phyloP scores from a whole-genome alignment of 1,140 invertebrate species.

The Cydia fagiglandana region DNA sequence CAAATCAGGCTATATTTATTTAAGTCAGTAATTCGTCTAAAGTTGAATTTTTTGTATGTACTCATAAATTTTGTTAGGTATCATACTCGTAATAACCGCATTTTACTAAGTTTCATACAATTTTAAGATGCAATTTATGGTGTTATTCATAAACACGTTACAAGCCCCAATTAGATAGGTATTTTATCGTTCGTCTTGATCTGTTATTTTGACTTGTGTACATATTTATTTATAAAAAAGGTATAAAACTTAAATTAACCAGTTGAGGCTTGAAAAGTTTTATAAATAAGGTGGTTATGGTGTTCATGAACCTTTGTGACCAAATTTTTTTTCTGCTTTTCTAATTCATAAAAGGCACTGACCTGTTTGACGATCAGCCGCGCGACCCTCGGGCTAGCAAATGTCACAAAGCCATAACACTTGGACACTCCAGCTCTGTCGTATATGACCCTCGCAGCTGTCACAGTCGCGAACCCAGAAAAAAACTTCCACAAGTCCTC shows the following conservation, averaged over 20 bases:
- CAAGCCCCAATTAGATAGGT: too few relatives aligned
- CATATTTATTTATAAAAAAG: too few relatives aligned
- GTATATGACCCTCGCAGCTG: slow-evolving; percentile 95
- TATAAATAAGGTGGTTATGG: background rate
- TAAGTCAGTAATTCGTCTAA: too few relatives aligned
- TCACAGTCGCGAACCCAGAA: slow-evolving; percentile 93
- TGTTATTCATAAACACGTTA: too few relatives aligned
- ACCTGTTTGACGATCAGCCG: slow-evolving; percentile 77
- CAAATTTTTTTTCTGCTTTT: background rate
- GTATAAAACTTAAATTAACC: too few relatives aligned
- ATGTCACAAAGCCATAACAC: slow-evolving; percentile 97
- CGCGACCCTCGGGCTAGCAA: slow-evolving; percentile 81
- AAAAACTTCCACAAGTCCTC: slow-evolving; percentile 90
- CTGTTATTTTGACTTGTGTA: too few relatives aligned
- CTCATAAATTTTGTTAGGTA: too few relatives aligned
- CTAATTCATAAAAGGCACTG: slow-evolving; percentile 3
- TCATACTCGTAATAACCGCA: too few relatives aligned
- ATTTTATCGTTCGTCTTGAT: too few relatives aligned
- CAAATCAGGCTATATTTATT: too few relatives aligned
- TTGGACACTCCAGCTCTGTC: slow-evolving; percentile 96
- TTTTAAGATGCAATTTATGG: background rate
- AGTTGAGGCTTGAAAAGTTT: too few relatives aligned
- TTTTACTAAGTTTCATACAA: background rate
- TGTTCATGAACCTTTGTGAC: background rate
- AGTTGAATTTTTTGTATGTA: too few relatives aligned